These are phyloP conservation scores for Schizopygopsis malacanthus DNA, from an alignment of 2,797 vertebrate species.

Conservation along the genomic window DNA sequence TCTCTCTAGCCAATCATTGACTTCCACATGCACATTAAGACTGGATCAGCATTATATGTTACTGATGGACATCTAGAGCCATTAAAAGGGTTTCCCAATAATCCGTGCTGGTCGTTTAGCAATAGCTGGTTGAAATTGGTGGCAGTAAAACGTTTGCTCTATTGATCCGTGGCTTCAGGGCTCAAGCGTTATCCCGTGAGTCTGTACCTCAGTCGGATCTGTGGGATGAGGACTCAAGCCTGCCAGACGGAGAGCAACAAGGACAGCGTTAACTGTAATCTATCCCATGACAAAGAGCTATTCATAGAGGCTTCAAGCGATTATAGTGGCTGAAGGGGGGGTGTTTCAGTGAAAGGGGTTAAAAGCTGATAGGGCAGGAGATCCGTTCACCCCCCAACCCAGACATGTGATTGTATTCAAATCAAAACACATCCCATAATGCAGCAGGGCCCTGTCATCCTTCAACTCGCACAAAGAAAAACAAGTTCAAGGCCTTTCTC, in stretches of 20 bases:
- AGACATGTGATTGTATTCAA: conserved; percentile 85
- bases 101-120: not conserved
- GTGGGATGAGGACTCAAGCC: conserved; percentile 48
- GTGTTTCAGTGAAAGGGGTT: conserved; percentile 75
- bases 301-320: conserved; percentile 85
- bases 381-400: conserved; percentile 70
- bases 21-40: conserved; percentile 35
- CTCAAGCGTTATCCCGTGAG: not conserved
- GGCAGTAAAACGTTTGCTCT: conserved; percentile 17
- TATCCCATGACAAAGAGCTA: conserved; percentile 84
- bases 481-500: conserved; percentile 72
- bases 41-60: conserved; percentile 24
- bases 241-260: conserved; percentile 63
- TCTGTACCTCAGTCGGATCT: conserved; percentile 28
- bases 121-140: conserved; percentile 12
- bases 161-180: conserved; percentile 26
- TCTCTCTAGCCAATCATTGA: conserved; percentile 42
- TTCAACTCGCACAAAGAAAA: conserved; percentile 80
- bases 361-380: conserved; percentile 64
- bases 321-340: conserved; percentile 77
- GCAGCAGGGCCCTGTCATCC: conserved; percentile 73
- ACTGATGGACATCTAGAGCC: conserved; percentile 13
- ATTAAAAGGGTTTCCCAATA: conserved; percentile 21
- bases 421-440: conserved; percentile 86
- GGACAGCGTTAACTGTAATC: conserved; percentile 83